Conservation (phyloP, 2,113 vertebrate genomes). For the Acrocephalus arundinaceus region DNA sequence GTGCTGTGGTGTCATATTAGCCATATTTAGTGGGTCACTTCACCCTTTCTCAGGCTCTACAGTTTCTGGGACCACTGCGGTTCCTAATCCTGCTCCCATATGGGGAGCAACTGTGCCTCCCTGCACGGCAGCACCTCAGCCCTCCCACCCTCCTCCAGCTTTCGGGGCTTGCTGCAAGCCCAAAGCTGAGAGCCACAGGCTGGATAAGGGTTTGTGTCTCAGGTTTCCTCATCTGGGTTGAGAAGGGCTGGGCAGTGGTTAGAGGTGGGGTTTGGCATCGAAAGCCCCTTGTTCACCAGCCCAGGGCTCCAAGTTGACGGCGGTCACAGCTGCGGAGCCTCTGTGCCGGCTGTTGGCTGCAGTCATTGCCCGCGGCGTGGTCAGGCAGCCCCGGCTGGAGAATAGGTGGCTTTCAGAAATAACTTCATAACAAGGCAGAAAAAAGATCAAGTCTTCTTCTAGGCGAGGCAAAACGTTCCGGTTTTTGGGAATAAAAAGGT, state of each 20-base stretch:
- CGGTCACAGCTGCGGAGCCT: background rate
- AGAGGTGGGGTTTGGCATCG: background rate
- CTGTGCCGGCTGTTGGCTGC: background rate
- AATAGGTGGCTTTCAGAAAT: slow-evolving; percentile 28
- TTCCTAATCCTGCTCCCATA: background rate
- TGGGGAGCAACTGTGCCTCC: background rate
- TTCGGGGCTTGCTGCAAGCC: background rate
- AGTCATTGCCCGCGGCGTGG: rapidly evolving
- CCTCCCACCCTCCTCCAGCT: background rate
- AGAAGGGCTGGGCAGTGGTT: background rate
- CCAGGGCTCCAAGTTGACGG: slow-evolving; percentile 12
- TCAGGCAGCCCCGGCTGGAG: background rate
- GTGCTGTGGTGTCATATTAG: rapidly evolving
- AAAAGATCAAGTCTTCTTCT: background rate
- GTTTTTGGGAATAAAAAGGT: background rate
- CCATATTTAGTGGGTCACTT: background rate
- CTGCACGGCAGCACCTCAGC: background rate
- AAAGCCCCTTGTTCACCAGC: background rate
- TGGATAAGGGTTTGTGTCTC: background rate
- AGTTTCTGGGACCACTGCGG: rapidly evolving
- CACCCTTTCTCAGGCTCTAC: background rate
- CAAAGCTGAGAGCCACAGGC: background rate
- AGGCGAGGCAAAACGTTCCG: background rate
- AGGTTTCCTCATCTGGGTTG: background rate
- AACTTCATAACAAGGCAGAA: background rate